phyloP scores from a whole-genome alignment of 2,113 vertebrate species.

The mouse (Mus musculus) region DNA sequence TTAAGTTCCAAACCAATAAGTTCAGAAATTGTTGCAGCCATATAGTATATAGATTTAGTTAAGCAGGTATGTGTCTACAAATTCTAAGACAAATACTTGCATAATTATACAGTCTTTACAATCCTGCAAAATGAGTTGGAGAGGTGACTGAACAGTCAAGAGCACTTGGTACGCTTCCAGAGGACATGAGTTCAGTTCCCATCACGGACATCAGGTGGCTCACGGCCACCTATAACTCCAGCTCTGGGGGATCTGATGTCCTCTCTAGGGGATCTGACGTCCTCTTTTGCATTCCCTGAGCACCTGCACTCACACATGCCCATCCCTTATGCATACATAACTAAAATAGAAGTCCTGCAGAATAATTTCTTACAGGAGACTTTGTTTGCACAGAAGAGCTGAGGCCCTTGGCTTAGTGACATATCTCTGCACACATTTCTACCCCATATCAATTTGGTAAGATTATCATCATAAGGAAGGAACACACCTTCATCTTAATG shows the following conservation, averaged over 20 bases:
- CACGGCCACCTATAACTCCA: neutral
- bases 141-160: neutral
- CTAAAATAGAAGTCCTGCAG: slow-evolving; percentile 13
- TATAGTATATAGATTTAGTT: neutral
- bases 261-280: neutral
- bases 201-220: neutral
- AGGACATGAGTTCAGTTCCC: neutral
- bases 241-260: neutral
- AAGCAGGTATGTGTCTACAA: neutral
- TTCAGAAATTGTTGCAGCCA: slow-evolving; percentile 36
- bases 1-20: neutral
- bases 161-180: too few species aligned
- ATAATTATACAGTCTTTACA: neutral
- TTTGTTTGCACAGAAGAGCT: neutral
- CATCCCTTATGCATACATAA: neutral
- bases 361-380: slow-evolving; percentile 30
- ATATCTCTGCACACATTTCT: slow-evolving; percentile 58
- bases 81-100: slow-evolving; percentile 38
- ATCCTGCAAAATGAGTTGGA: neutral
- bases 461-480: slow-evolving; percentile 59
- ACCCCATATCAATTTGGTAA: slow-evolving; percentile 2
- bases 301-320: neutral
- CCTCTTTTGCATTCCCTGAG: neutral
- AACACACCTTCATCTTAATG: slow-evolving; percentile 59
- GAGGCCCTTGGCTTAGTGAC: neutral